These are phyloP conservation scores for Incurvaria masculella DNA, from an alignment of 2,888 invertebrate species.

Conservation along the genomic window DNA sequence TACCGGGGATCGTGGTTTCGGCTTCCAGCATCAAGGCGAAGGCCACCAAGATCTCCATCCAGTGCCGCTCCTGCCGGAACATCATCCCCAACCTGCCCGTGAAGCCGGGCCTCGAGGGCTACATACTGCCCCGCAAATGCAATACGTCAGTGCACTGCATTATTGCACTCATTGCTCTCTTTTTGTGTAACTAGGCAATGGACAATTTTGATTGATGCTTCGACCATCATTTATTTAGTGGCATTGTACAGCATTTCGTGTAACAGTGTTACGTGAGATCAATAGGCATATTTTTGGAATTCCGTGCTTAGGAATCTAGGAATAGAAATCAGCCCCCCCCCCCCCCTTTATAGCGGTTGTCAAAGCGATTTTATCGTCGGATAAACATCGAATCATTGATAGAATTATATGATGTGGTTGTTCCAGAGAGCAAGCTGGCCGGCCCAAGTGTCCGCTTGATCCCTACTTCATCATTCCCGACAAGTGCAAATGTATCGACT, in stretches of 20 bases:
- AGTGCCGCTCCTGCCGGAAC: slow-evolving; percentile 91
- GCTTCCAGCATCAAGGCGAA: slow-evolving; percentile 94
- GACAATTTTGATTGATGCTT: too few relatives aligned
- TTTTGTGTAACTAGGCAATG: not conserved
- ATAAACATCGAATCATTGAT: too few relatives aligned
- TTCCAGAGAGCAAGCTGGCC: slow-evolving; percentile 85
- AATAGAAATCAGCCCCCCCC: too few relatives aligned
- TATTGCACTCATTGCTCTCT: too few relatives aligned
- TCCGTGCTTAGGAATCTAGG: too few relatives aligned
- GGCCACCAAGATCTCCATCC: slow-evolving; percentile 92
- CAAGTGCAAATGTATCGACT: slow-evolving; percentile 96
- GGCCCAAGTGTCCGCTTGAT: slow-evolving; percentile 92
- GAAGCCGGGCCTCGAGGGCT: slow-evolving; percentile 95
- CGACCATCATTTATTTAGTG: too few relatives aligned
- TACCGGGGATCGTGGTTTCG: slow-evolving; percentile 93
- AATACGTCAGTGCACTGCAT: slow-evolving; percentile 71
- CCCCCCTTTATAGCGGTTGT: too few relatives aligned
- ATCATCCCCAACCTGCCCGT: slow-evolving; percentile 86
- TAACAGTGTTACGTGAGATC: not conserved
- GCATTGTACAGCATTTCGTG: not conserved
- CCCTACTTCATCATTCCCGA: slow-evolving; percentile 98
- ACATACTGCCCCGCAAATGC: slow-evolving; percentile 92
- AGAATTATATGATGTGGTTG: too few relatives aligned
- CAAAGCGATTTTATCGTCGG: too few relatives aligned
- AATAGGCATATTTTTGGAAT: too few relatives aligned